phyloP scores from a whole-genome alignment of 2,797 vertebrate genomes.

The Muscicapa striata region DNA sequence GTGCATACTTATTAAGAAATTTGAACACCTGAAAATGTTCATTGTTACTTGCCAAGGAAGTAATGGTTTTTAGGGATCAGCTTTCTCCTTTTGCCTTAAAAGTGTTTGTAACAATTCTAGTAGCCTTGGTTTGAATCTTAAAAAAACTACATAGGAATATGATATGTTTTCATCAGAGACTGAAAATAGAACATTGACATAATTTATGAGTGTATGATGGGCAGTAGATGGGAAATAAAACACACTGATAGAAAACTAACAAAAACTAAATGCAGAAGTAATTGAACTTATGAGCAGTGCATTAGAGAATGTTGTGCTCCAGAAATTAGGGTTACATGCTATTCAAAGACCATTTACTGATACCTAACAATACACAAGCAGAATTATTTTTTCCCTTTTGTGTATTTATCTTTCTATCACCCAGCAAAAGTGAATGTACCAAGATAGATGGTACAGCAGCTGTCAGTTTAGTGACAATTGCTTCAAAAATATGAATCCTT shows the following conservation, averaged over 20 bases:
- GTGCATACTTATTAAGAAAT: background rate
- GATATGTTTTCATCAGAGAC: accelerated
- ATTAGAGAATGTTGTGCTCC: background rate
- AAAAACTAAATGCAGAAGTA: background rate
- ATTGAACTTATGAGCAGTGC: background rate
- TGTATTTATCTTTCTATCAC: background rate
- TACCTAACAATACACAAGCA: background rate
- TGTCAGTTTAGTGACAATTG: background rate
- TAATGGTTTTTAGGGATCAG: background rate
- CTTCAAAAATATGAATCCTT: background rate
- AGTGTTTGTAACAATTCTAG: background rate
- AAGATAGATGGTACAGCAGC: background rate
- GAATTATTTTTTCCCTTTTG: background rate
- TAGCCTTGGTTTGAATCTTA: background rate
- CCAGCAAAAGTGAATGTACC: background rate
- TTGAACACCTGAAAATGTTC: background rate
- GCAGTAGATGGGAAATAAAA: background rate
- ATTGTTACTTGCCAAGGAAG: background rate
- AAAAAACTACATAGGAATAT: background rate
- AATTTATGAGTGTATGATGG: background rate
- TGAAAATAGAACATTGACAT: background rate
- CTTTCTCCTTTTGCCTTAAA: background rate
- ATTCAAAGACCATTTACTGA: background rate
- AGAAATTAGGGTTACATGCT: background rate
- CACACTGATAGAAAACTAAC: background rate